These are phyloP conservation scores for Heliangelus exortis DNA, from an alignment of 2,797 vertebrate genomes.

Conservation along the genomic window DNA sequence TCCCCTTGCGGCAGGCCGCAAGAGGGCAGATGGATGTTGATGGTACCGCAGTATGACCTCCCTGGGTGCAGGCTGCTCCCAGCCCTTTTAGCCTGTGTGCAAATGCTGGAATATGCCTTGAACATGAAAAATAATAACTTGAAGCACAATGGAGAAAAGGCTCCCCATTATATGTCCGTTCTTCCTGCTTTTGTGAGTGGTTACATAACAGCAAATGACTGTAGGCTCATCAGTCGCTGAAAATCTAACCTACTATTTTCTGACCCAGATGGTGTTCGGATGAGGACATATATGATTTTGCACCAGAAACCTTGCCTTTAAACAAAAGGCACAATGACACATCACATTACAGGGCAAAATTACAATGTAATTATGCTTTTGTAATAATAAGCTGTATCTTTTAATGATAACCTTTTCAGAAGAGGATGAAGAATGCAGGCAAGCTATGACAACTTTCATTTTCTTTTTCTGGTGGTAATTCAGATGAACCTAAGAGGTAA, in stretches of 20 bases:
- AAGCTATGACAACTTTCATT: conserved; percentile 33
- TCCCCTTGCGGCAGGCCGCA: conserved; percentile 63
- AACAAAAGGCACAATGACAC: neutral
- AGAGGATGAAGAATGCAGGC: neutral
- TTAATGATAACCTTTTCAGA: conserved; percentile 34
- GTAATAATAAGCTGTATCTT: conserved; percentile 23
- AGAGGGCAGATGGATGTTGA: conserved; percentile 22
- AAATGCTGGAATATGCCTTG: neutral
- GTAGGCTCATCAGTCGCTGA: neutral
- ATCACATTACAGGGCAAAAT: conserved; percentile 14
- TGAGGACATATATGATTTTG: neutral
- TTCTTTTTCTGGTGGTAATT: conserved; percentile 29
- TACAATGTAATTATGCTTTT: neutral
- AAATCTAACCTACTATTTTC: conserved; percentile 52
- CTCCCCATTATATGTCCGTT: neutral
- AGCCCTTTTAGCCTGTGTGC: neutral
- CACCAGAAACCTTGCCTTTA: conserved; percentile 4
- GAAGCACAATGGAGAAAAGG: neutral
- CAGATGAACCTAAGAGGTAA: neutral
- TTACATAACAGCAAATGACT: conserved; percentile 51
- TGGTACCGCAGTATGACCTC: neutral
- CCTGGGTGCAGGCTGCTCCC: neutral
- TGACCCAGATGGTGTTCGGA: conserved; percentile 39
- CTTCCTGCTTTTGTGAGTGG: neutral
- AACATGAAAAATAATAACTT: neutral